Evolutionary conservation across 2,113 vertebrate genomes (phyloP).

Genomic region (Butorides virescens): DNA sequence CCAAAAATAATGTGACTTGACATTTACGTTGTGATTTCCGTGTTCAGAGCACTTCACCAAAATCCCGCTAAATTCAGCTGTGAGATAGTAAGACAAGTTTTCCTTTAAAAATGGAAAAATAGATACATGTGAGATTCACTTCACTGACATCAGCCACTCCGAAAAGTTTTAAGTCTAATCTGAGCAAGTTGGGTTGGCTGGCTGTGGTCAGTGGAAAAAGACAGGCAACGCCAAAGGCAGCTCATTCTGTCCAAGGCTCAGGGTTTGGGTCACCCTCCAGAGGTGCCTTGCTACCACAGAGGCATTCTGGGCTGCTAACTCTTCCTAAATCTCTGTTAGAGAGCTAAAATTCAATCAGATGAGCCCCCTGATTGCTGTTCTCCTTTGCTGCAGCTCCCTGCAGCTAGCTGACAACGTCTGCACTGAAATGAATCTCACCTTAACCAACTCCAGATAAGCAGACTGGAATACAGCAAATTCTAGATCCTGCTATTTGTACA

Average conservation of each 20-base stretch:
- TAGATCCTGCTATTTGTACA: not conserved
- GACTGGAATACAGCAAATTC: not conserved
- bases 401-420: not conserved
- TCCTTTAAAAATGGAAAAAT: not conserved
- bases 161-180: not conserved
- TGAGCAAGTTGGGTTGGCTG: not conserved
- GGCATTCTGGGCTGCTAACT: not conserved
- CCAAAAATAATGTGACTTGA: not conserved
- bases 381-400: not conserved
- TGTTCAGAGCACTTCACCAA: not conserved
- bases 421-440: not conserved
- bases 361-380: not conserved
- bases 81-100: not conserved
- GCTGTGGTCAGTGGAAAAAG: not conserved
- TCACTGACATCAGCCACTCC: not conserved
- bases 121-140: not conserved
- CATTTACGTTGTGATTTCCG: not conserved
- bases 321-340: not conserved
- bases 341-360: not conserved
- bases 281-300: not conserved
- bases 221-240: not conserved
- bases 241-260: not conserved
- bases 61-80: not conserved
- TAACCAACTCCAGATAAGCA: not conserved
- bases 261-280: not conserved